Evolutionary conservation across 2,113 vertebrate species (phyloP), one percentile per base, ranked within the genome.

Genomic region (Hepsetus odoe): DNA sequence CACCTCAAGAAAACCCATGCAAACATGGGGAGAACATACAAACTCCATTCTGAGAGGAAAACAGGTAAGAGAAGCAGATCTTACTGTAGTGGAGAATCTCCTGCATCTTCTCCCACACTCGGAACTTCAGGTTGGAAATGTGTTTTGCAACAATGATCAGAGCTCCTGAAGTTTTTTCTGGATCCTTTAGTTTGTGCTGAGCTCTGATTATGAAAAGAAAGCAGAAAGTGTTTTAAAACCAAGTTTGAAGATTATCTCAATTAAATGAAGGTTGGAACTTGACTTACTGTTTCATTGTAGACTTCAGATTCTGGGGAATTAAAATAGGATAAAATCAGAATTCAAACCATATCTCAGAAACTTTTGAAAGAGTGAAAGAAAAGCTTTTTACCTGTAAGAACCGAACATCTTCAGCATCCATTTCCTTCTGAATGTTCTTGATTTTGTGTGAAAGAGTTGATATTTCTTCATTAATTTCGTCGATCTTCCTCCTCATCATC

Each of bases 91-190:
- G n/a, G n/a, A n/a, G n/a, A n/a, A n/a, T n/a, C n/a, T n/a, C n/a
- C n/a, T n/a, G n/a, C 76, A 73, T 65, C 51, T 76, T 3, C 38
- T 9, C 32, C 68, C 62, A 80, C 0, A 83, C 78, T 32, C 38
- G 35, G 62, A 73, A 74, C 18, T 83, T 83, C 26, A 83, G 82
- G 22, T 72, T 82, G 28, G 67, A 61, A 59, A 82, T 59, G 38
- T 82, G 80, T 24, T 58, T 68, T 49, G 59, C 62, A 12, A 77
- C 75, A 74, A 77, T 20, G 7, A 82, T 74, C 35, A 51, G 40
- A 11, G 9, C 53, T 51, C 65, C 62, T 42, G 80, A 44, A 16
- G 67, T 16, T 30, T 58, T 51, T 32, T 67, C 61, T 22, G 62
- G 51, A 77, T 55, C 40, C 0, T 16, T 16, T 56, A 26, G 10